Percentiles rank a stretch among this genome's conserved stretches.
Conservation (phyloP, 2,888 invertebrate species). For the Atrina japonica region DNA sequence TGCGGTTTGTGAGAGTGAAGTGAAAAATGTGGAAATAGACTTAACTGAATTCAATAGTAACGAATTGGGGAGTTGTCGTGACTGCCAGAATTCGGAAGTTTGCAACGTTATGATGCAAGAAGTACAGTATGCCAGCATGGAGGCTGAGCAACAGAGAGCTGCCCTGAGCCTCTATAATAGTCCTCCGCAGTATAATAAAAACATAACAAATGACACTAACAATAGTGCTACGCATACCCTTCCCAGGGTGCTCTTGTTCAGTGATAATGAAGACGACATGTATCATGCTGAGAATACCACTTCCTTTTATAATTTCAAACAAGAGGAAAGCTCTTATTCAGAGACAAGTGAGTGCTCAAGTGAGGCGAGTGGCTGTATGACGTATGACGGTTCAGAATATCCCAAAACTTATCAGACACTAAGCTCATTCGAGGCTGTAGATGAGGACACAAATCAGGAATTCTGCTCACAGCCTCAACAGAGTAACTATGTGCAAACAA, state of each 20-base stretch:
- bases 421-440: conserved; percentile 41
- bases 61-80: conserved; percentile 78
- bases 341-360: conserved; percentile 79
- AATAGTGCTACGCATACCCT: conserved; percentile 26
- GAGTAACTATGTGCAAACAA: conserved; percentile 27
- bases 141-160: conserved; percentile 61
- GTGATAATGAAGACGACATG: conserved; percentile 74
- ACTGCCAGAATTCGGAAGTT: conserved; percentile 79
- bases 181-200: conserved; percentile 44
- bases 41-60: conserved; percentile 77
- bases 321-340: conserved; percentile 79
- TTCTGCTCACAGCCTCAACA: conserved; percentile 38
- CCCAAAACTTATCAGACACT: conserved; percentile 63
- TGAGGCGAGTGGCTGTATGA: conserved; percentile 58
- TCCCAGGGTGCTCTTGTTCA: conserved; percentile 62
- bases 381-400: conserved; percentile 51
- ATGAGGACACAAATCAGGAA: conserved; percentile 47
- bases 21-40: conserved; percentile 82
- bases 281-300: conserved; percentile 68
- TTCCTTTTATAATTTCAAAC: conserved; percentile 71
- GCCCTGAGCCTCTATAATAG: conserved; percentile 46
- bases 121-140: conserved; percentile 67
- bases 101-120: conserved; percentile 78
- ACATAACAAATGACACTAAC: conserved; percentile 42
- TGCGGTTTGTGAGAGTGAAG: conserved; percentile 33